These are phyloP conservation scores for Protonibea diacanthus DNA, from an alignment of 2,797 vertebrate genomes.

Conservation along the genomic window DNA sequence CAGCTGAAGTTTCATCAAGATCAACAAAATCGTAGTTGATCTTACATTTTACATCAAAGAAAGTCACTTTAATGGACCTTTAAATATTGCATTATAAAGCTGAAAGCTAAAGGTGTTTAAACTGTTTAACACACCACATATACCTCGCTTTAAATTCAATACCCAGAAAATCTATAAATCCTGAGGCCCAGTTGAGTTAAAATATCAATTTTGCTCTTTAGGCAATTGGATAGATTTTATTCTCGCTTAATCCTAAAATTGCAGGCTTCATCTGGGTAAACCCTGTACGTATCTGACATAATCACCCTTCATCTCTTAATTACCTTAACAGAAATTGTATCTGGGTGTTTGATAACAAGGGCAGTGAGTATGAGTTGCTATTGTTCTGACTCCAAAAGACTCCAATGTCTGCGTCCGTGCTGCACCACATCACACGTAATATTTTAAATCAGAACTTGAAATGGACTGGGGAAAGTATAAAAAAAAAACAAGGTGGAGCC, in stretches of 20 bases:
- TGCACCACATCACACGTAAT: neutral
- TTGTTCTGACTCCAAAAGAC: neutral
- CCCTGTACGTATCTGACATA: neutral
- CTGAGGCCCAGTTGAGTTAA: neutral
- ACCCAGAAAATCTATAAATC: neutral
- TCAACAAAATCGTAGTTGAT: neutral
- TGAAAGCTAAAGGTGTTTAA: neutral
- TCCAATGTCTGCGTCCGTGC: neutral
- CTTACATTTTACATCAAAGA: neutral
- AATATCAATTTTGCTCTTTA: neutral
- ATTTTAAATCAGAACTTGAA: neutral
- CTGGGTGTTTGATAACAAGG: neutral
- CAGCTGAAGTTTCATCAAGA: neutral
- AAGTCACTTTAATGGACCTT: neutral
- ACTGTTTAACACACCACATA: neutral
- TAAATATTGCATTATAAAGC: neutral
- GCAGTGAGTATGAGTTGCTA: neutral
- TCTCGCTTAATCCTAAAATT: neutral
- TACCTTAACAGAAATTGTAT: neutral
- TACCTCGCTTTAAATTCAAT: neutral
- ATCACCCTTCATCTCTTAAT: neutral
- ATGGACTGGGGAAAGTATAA: neutral
- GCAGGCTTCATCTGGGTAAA: neutral
- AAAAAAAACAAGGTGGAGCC: neutral
- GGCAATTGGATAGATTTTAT: neutral